phyloP scores from a whole-genome alignment of 2,888 invertebrate species.

The Troglohyphantes excavatus region DNA sequence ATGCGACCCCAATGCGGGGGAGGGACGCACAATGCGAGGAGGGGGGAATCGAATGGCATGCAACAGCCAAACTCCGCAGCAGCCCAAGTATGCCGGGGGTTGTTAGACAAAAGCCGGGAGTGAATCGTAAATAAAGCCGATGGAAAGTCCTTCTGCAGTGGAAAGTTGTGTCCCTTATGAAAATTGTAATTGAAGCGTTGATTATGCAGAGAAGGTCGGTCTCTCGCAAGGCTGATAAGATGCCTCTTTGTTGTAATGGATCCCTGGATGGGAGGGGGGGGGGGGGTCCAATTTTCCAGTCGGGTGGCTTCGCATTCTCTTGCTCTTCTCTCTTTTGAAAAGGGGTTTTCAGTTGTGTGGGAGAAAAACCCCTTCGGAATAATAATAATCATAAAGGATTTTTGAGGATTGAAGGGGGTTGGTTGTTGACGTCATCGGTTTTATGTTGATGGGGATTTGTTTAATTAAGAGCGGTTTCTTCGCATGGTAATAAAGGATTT shows the following conservation, averaged over 20 bases:
- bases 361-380: slow-evolving; percentile 49
- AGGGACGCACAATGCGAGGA: slow-evolving; percentile 30
- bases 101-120: slow-evolving; percentile 76
- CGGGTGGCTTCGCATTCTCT: slow-evolving; percentile 61
- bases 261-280: slow-evolving; percentile 69
- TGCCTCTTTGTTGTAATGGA: slow-evolving; percentile 70
- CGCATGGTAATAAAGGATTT: background rate
- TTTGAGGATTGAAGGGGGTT: slow-evolving; percentile 27
- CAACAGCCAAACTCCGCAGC: slow-evolving; percentile 24
- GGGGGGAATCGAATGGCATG: slow-evolving; percentile 52
- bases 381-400: slow-evolving; percentile 16
- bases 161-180: slow-evolving; percentile 72
- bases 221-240: slow-evolving; percentile 65
- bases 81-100: slow-evolving; percentile 3
- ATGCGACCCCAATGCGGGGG: slow-evolving; percentile 36
- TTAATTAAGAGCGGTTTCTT: slow-evolving; percentile 38
- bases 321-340: slow-evolving; percentile 23
- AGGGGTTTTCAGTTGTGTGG: background rate
- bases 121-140: slow-evolving; percentile 77
- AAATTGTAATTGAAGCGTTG: slow-evolving; percentile 78
- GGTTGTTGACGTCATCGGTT: slow-evolving; percentile 21
- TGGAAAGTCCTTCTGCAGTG: slow-evolving; percentile 38
- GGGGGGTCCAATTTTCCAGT: slow-evolving; percentile 75
- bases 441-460: slow-evolving; percentile 27
- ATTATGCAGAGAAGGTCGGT: slow-evolving; percentile 64